Evolutionary conservation across 2,888 invertebrate genomes (phyloP), one percentile per base, ranked within the genome.

Genomic region (Eristalinus aeneus): DNA sequence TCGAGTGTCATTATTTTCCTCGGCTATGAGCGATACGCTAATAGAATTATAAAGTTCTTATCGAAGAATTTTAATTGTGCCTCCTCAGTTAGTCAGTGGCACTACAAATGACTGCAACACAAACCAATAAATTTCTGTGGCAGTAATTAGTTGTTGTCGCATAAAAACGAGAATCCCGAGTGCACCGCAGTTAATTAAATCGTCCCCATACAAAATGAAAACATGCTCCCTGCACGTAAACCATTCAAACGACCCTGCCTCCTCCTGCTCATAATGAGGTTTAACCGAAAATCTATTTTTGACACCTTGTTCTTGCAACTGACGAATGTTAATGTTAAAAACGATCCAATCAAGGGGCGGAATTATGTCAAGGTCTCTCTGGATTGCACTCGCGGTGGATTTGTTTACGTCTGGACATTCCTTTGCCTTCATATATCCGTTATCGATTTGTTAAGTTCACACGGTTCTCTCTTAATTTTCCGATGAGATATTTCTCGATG

Each of bases 381-480:
- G 63, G 32, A 56, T 77, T 78, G 79, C 75, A 81, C 68, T 77
- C 65, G 10, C 36, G 72, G 2, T 82, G 53, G 69, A 74, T 82
- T 78, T 82, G 78, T 86, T 81, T 86, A 86, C 71, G 32, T 86
- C 74, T 78, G 74, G 65, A 69, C 69, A 81, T 86, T 81, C 86
- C 46, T 69, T 69, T 9, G 76, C 58, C 31, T 20, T 63, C 53
- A 68, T 85, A 81, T 63, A 85, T 80, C 84, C 71, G 71, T 85
- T 80, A 23, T 76, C 81, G 53, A 68, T 56, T 80, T 10, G 36
- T 12, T 69, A n/a, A 68, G 68, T 74, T 68, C 58, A 71, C 69
- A 34, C 31, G 31, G 67, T 60, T 77, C 16, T 53, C 46, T 34
- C 22, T 69, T 74, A 11, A 56, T 67, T 61, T 54, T 34, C 34